phyloP scores from a whole-genome alignment of 2,888 invertebrate genomes.

The Oxytorus armatus region DNA sequence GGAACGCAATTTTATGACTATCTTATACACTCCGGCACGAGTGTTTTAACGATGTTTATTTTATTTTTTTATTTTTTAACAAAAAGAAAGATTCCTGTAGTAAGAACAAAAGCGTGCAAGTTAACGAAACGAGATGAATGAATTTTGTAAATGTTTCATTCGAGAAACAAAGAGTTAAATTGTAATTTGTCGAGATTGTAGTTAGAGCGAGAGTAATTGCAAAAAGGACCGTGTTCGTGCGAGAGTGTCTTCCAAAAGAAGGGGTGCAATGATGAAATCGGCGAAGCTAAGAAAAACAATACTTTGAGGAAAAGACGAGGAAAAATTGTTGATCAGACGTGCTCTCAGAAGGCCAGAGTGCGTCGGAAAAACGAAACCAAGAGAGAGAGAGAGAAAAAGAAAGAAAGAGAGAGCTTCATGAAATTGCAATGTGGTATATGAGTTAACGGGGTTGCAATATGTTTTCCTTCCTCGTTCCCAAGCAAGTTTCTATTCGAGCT shows the following conservation, averaged over 20 bases:
- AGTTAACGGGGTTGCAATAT: constrained; percentile 19
- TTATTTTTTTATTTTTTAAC: too few relatives aligned
- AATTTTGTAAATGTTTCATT: background rate
- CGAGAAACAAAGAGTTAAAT: constrained; percentile 7
- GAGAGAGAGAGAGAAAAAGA: background rate
- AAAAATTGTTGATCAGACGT: constrained; percentile 12
- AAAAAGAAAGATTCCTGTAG: too few relatives aligned
- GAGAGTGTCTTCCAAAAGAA: background rate
- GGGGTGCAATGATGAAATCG: constrained; percentile 12
- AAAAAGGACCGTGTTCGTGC: constrained; percentile 14
- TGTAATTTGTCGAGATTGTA: constrained; percentile 18
- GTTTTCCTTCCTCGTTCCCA: constrained; percentile 9
- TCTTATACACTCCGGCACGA: too few relatives aligned
- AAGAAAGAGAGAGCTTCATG: background rate
- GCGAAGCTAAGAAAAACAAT: constrained; percentile 11
- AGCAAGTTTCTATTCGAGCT: constrained; percentile 35
- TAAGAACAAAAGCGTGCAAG: too few relatives aligned
- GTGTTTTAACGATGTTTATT: too few relatives aligned
- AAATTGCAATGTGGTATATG: constrained; percentile 27
- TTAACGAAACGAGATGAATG: too few relatives aligned
- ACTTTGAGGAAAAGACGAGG: background rate
- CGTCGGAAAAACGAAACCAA: background rate
- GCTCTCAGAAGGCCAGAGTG: constrained; percentile 16
- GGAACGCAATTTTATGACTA: too few relatives aligned
- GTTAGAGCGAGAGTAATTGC: constrained; percentile 22